phyloP scores from a whole-genome alignment of 2,888 invertebrate species.

The Diachrysia chrysitis region DNA sequence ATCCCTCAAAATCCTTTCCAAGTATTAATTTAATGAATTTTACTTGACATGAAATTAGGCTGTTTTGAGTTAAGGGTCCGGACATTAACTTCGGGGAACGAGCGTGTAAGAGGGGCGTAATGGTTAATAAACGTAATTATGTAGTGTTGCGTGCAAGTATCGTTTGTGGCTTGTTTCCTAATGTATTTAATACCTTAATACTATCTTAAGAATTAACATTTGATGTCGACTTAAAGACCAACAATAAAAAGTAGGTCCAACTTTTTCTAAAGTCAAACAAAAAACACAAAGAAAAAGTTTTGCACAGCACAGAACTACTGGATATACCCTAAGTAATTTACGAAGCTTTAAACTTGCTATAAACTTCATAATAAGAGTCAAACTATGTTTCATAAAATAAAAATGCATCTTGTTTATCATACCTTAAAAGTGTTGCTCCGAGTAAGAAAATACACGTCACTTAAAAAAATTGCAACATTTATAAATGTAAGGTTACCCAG shows the following conservation, averaged over 20 bases:
- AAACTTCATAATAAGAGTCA: background rate
- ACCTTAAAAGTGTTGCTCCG: background rate
- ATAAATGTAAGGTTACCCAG: conserved; percentile 41
- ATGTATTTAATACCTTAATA: conserved; percentile 12
- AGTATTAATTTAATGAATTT: conserved; percentile 72
- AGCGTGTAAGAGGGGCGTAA: conserved; percentile 60
- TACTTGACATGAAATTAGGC: conserved; percentile 71
- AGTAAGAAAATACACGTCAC: conserved; percentile 21
- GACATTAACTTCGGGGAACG: conserved; percentile 64
- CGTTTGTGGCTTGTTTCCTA: conserved; percentile 49
- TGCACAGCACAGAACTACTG: background rate
- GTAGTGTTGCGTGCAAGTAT: conserved; percentile 48
- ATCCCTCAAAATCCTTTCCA: conserved; percentile 65
- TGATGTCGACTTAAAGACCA: background rate
- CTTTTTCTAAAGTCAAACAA: background rate
- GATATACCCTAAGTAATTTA: background rate
- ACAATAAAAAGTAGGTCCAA: background rate
- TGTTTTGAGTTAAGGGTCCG: conserved; percentile 67
- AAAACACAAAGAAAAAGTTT: background rate
- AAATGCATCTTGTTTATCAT: conserved; percentile 1
- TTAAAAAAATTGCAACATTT: conserved; percentile 44
- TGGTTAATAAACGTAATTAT: conserved; percentile 66
- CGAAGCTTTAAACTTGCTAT: background rate
- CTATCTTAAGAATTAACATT: background rate
- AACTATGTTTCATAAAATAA: background rate